phyloP scores from a whole-genome alignment of 2,888 invertebrate genomes.

The Baccha elongata region DNA sequence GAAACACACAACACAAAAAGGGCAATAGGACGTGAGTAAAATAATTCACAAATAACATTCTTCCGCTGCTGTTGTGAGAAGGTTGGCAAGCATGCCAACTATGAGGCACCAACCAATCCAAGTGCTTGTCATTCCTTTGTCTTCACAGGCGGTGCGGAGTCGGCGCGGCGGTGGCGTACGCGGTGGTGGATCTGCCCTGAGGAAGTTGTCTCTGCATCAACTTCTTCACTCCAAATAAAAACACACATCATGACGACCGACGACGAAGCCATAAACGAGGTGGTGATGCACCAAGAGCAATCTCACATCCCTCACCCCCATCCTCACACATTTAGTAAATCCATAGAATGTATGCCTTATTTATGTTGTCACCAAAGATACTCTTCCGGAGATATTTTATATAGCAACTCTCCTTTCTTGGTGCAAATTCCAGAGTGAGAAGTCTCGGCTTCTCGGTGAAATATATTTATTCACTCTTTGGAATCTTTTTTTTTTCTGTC shows the following conservation, averaged over 20 bases:
- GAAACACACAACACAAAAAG: slow-evolving; percentile 28
- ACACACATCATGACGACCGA: slow-evolving; percentile 50
- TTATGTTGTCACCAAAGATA: slow-evolving; percentile 71
- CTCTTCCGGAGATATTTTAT: slow-evolving; percentile 27
- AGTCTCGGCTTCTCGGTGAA: slow-evolving; percentile 50
- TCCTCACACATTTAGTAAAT: slow-evolving; percentile 8
- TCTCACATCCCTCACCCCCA: slow-evolving; percentile 9
- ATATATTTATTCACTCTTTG: slow-evolving; percentile 56
- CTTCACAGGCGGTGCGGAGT: slow-evolving; percentile 13
- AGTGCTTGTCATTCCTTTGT: slow-evolving; percentile 61
- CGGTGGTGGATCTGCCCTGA: slow-evolving; percentile 41
- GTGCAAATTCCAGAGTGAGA: slow-evolving; percentile 68
- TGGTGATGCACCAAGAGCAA: slow-evolving; percentile 35
- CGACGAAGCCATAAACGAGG: slow-evolving; percentile 27
- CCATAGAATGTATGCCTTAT: slow-evolving; percentile 63
- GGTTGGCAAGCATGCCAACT: slow-evolving; percentile 17
- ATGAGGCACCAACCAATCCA: slow-evolving; percentile 31
- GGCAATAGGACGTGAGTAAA: slow-evolving; percentile 67
- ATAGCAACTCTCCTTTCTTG: slow-evolving; percentile 20
- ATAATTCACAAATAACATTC: slow-evolving; percentile 73
- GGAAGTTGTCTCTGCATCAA: slow-evolving; percentile 60
- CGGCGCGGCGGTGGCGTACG: slow-evolving; percentile 3
- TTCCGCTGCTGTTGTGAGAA: slow-evolving; percentile 37
- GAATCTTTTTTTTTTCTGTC: slow-evolving; percentile 40
- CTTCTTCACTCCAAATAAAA: slow-evolving; percentile 53